Conservation (phyloP, 2,113 vertebrate species). For the Corynorhinus townsendii region DNA sequence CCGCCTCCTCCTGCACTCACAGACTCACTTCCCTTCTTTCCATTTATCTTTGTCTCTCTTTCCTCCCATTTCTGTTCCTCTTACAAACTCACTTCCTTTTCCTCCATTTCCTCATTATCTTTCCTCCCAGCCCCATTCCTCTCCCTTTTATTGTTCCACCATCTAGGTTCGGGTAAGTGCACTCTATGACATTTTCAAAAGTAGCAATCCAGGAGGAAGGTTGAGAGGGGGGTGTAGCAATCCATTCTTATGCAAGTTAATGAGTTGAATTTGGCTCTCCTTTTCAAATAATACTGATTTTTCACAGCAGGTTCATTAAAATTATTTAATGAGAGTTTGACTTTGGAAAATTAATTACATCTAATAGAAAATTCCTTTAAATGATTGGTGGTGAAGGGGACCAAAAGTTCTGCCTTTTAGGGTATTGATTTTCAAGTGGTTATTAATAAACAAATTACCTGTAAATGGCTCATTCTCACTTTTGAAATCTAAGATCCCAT, state of each 20-base stretch:
- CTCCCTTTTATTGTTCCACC: not conserved
- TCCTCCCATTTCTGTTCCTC: not conserved
- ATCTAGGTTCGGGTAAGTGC: not conserved
- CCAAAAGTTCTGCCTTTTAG: not conserved
- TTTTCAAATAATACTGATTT: conserved; percentile 27
- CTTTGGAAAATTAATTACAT: conserved; percentile 21
- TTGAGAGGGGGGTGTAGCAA: not conserved
- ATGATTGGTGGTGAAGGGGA: not conserved
- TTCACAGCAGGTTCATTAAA: conserved; percentile 32
- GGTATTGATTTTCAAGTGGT: not conserved
- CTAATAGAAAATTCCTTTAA: not conserved
- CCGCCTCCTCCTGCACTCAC: conserved; percentile 5
- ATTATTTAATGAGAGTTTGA: conserved; percentile 18
- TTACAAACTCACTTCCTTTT: not conserved
- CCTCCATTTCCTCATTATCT: not conserved
- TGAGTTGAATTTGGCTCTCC: not conserved
- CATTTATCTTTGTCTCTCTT: not conserved
- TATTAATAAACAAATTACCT: not conserved
- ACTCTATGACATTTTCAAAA: not conserved
- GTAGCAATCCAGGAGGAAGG: too few relatives aligned
- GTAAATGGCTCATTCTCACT: not conserved
- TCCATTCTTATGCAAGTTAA: not conserved
- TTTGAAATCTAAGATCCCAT: not conserved
- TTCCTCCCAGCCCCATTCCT: not conserved
- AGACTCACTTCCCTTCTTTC: conserved; percentile 21